Evolutionary conservation across 2,888 invertebrate genomes (phyloP).

Genomic region (Azorinus chamasolen): DNA sequence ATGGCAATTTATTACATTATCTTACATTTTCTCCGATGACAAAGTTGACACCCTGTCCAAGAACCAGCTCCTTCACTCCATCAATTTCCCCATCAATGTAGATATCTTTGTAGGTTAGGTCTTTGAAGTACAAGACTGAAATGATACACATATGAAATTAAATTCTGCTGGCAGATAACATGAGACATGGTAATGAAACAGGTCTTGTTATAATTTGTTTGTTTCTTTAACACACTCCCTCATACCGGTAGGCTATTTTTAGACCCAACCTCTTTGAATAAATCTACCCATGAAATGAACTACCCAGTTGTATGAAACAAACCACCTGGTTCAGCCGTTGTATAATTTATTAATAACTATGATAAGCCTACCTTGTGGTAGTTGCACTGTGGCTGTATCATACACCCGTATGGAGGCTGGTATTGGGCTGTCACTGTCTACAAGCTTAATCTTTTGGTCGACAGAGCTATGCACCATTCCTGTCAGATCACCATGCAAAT

Average conservation of each 20-base stretch:
- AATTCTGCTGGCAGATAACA: no score
- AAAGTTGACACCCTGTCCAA: constrained; percentile 71
- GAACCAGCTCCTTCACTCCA: constrained; percentile 66
- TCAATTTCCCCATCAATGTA: constrained; percentile 72
- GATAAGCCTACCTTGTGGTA: constrained; percentile 66
- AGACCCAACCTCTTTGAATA: no score
- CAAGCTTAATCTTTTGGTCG: constrained; percentile 63
- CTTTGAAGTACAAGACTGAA: constrained; percentile 64
- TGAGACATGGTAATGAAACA: no score
- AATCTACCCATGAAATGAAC: no score
- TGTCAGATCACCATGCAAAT: constrained; percentile 72
- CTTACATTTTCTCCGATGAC: constrained; percentile 69
- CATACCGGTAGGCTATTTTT: no score
- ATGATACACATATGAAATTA: no score
- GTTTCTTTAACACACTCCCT: no score
- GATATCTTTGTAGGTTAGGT: constrained; percentile 69
- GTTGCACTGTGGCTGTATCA: constrained; percentile 57
- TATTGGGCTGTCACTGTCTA: constrained; percentile 70
- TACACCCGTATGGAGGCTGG: constrained; percentile 75
- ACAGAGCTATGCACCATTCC: constrained; percentile 74
- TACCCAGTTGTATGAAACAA: no score
- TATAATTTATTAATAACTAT: no score
- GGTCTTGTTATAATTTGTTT: no score
- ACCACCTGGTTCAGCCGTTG: no score
- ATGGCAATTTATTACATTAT: no score